A percentile compares a stretch with the other conserved stretches of the same genome.
Evolutionary conservation across 2,113 vertebrate genomes (phyloP).

Genomic region (Neoarius graeffei): DNA sequence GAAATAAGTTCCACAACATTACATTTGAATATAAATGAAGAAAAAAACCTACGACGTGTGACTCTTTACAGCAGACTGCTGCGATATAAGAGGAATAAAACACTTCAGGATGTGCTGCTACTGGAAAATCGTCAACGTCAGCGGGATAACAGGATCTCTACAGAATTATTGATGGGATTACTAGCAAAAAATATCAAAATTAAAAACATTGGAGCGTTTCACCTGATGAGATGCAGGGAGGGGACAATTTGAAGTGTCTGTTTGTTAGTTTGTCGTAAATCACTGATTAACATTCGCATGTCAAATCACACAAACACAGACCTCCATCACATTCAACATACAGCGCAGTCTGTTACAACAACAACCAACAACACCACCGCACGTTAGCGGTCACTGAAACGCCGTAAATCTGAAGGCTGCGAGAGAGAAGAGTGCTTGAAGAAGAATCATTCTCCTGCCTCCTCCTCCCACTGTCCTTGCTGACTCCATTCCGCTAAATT

Average conservation of each 20-base stretch:
- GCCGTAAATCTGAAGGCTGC: conserved; percentile 16
- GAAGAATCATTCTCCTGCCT: conserved; percentile 2
- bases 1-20: neutral
- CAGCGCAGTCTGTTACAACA: neutral
- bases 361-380: neutral
- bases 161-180: neutral
- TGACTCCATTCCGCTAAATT: conserved; percentile 32
- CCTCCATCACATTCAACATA: neutral
- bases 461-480: neutral
- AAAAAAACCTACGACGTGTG: neutral
- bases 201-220: neutral
- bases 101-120: neutral
- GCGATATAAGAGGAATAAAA: neutral
- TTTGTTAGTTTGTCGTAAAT: neutral
- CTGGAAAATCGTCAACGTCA: neutral
- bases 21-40: neutral
- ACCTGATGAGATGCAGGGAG: neutral
- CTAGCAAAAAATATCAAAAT: neutral
- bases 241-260: neutral
- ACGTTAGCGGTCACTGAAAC: conserved; percentile 12
- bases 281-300: neutral
- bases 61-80: neutral
- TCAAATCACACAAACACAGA: neutral
- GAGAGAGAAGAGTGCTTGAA: conserved; percentile 31
- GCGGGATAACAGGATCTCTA: neutral